These are phyloP conservation scores for Mystacides longicornis DNA, from an alignment of 2,888 invertebrate genomes.

Conservation along the genomic window DNA sequence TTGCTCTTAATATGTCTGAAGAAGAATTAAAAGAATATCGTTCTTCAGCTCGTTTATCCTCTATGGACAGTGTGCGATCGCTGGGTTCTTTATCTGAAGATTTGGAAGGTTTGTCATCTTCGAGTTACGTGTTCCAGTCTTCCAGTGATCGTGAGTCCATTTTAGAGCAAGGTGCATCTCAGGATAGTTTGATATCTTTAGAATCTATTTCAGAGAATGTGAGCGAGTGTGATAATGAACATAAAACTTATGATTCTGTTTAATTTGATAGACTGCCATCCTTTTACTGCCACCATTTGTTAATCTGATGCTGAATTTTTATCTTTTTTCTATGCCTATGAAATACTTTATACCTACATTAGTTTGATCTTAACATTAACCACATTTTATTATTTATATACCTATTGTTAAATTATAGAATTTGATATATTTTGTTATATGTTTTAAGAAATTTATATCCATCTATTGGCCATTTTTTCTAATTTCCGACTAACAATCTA, in stretches of 20 bases:
- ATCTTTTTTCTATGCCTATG: too few species aligned
- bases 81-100: conserved; percentile 46
- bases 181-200: conserved; percentile 44
- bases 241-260: background rate
- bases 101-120: conserved; percentile 13
- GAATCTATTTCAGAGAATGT: conserved; percentile 40
- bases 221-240: conserved; percentile 4
- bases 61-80: conserved; percentile 41
- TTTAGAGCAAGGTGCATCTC: conserved; percentile 39
- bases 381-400: too few species aligned
- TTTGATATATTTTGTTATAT: too few species aligned
- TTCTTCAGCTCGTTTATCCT: conserved; percentile 34
- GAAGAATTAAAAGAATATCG: conserved; percentile 43
- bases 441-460: too few species aligned
- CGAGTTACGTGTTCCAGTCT: conserved; percentile 27
- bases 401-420: background rate
- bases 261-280: background rate
- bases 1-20: conserved; percentile 45
- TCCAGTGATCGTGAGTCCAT: conserved; percentile 38
- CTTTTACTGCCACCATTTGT: background rate
- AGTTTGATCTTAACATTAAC: too few species aligned
- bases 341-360: too few species aligned
- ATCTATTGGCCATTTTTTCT: too few species aligned
- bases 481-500: too few species aligned
- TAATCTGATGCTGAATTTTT: too few species aligned